A percentile compares a stretch with the other conserved stretches of the same genome.
Conservation (phyloP, 1,140 invertebrate genomes). For the Heliothis virescens region DNA sequence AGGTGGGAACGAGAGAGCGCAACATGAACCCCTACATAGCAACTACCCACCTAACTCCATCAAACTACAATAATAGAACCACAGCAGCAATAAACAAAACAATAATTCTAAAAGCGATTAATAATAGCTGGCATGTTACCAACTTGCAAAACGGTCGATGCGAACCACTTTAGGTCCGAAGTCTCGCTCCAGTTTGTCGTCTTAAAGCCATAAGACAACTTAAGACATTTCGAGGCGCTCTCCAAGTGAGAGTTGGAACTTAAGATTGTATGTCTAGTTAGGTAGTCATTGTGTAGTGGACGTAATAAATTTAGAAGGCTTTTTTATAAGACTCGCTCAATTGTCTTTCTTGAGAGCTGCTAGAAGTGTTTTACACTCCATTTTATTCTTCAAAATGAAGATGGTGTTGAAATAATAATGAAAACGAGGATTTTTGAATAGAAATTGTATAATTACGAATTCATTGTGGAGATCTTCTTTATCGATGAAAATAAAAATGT, state of each 20-base stretch:
- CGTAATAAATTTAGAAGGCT: constrained; percentile 18
- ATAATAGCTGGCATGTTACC: constrained; percentile 61
- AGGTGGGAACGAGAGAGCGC: not conserved
- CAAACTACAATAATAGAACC: constrained; percentile 33
- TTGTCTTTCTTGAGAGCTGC: not conserved
- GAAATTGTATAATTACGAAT: no score
- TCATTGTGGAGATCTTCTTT: no score
- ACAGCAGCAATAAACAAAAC: constrained; percentile 50
- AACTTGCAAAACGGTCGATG: constrained; percentile 55
- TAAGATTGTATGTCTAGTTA: constrained; percentile 37
- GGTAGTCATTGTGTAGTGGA: constrained; percentile 20
- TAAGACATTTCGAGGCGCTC: constrained; percentile 53
- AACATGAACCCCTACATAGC: not conserved
- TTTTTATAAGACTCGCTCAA: not conserved
- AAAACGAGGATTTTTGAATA: no score
- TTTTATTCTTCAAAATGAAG: no score
- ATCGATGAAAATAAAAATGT: no score
- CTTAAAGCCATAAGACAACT: constrained; percentile 62
- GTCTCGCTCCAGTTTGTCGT: constrained; percentile 56
- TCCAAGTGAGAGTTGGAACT: constrained; percentile 31
- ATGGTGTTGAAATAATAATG: no score
- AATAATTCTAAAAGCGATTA: constrained; percentile 58
- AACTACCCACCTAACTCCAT: constrained; percentile 16
- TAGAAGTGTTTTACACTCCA: not conserved
- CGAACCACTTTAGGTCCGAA: constrained; percentile 57